Base-by-base conservation (phyloP, 2,888 invertebrate species). In the Dryobota labecula region DNA sequence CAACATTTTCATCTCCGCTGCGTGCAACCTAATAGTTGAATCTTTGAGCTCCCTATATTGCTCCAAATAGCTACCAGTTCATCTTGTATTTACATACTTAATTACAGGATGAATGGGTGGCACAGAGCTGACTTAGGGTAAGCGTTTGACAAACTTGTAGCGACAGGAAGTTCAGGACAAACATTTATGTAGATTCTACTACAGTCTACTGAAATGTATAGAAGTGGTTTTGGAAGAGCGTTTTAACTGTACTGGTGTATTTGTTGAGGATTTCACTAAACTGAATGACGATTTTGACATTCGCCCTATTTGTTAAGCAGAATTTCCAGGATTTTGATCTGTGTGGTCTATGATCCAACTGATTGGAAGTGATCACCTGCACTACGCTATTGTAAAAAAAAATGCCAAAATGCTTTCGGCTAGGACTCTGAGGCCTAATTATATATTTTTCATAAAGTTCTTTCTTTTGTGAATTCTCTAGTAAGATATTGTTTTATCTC, bases 81-180 rank as follows among this genome's bases (percentile, higher is more conserved):
- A 9, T 9, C 7, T 47, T n/a, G 24, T 45, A 45, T 36, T 20
- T 13, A 36, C 18, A 2, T 18, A 36, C 24, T 3, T 24, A 49
- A 2, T 5, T 33, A 3, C n/a, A 62, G 11, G 9, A 47, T 30
- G 27, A 38, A 20, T n/a, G 33, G 6, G 15, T 36, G 6, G 11
- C 24, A 8, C 11, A 33, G 15, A 15, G 1, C 13, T 30, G 38
- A 24, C 24, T 64, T 30, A 20, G 15, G 2, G 2, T 20, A 33
- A 38, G 24, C 41, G 18, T 2, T 45, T 27, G 20, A 27, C 53
- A 66, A 69, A 69, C n/a, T 67, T 45, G 53, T 54, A 45, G 45
- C 2, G 4, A 45, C n/a, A 9, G 24, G 0, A 45, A 53, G 33
- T 65, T 53, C 6, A 0, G 27, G n/a, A 36, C n/a, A 36, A 54